These are phyloP conservation scores for Tapirus indicus DNA, from an alignment of 2,797 vertebrate species.

Conservation along the genomic window DNA sequence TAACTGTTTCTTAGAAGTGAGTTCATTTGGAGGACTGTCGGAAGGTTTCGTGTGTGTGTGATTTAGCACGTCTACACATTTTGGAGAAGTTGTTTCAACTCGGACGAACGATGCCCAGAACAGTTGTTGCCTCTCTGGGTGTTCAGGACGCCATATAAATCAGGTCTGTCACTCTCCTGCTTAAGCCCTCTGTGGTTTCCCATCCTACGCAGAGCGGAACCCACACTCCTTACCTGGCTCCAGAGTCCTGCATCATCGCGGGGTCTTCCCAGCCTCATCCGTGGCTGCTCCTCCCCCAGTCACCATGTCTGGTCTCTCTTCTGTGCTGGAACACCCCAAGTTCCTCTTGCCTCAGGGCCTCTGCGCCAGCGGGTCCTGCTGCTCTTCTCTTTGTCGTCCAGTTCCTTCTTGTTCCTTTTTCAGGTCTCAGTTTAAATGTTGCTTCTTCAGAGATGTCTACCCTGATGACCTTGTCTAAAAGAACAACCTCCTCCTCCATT, in stretches of 20 bases:
- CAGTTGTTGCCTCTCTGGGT: too few relatives aligned
- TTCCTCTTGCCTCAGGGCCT: background rate
- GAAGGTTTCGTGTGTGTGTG: background rate
- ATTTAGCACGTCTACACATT: background rate
- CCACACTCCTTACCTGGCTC: background rate
- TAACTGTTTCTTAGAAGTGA: background rate
- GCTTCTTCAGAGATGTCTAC: background rate
- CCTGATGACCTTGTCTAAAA: background rate
- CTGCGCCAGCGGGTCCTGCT: background rate
- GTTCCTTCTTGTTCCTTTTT: background rate
- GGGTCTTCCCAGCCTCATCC: background rate
- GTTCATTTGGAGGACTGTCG: background rate
- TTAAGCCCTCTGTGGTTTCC: accelerated
- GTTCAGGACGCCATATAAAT: background rate
- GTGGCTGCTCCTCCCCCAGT: accelerated
- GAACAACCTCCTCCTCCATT: background rate
- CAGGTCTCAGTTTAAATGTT: background rate
- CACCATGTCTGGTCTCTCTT: background rate
- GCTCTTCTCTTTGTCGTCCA: background rate
- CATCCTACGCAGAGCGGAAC: background rate
- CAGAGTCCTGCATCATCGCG: accelerated
- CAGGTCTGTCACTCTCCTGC: accelerated
- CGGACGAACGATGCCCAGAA: too few relatives aligned
- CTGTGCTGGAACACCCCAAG: background rate
- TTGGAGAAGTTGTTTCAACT: background rate